phyloP scores from a whole-genome alignment of 2,113 vertebrate genomes.

The Cacatua alba region DNA sequence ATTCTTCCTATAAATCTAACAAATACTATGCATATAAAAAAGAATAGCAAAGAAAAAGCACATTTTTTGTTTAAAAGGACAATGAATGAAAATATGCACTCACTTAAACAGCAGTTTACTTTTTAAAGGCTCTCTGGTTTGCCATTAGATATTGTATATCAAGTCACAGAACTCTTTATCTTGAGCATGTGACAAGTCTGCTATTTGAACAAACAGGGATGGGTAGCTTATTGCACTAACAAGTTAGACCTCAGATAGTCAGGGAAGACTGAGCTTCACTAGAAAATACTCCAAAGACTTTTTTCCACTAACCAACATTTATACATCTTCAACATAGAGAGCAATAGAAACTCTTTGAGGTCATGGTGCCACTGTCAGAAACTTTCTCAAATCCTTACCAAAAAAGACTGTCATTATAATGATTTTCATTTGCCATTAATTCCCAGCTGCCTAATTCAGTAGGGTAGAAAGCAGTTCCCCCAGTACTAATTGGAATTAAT shows the following conservation, averaged over 20 bases:
- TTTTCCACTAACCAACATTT: background rate
- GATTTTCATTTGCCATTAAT: conserved; percentile 39
- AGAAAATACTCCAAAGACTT: background rate
- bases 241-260: background rate
- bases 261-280: background rate
- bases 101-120: background rate
- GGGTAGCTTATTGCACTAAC: background rate
- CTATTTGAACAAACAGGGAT: background rate
- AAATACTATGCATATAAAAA: background rate
- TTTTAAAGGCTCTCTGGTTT: background rate
- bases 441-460: conserved; percentile 43
- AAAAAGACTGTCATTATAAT: conserved; percentile 11
- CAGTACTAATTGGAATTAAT: conserved; percentile 53
- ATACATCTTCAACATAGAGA: background rate
- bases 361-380: background rate
- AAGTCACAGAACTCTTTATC: background rate
- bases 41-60: background rate
- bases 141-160: background rate
- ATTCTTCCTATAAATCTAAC: background rate
- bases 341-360: background rate
- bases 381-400: background rate
- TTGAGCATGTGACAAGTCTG: background rate
- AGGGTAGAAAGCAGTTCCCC: background rate
- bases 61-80: background rate
- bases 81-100: background rate